phyloP scores from a whole-genome alignment of 2,888 invertebrate genomes.

The Heliconius charithonia region DNA sequence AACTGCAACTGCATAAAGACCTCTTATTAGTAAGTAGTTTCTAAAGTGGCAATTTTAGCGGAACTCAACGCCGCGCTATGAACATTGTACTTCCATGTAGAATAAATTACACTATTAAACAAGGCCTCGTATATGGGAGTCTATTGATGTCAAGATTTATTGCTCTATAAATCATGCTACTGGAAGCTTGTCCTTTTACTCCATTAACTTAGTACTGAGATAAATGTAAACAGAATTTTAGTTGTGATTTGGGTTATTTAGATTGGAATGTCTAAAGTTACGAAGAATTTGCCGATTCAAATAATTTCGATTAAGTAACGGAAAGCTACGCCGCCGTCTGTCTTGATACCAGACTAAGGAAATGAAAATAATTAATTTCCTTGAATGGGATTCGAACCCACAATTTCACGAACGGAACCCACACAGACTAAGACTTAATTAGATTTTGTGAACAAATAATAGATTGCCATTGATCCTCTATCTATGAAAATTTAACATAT shows the following conservation, averaged over 20 bases:
- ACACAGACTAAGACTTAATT: too few relatives aligned
- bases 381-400: too few relatives aligned
- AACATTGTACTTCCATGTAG: neutral
- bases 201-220: constrained; percentile 1
- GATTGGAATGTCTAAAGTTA: neutral
- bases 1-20: neutral
- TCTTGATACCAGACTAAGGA: too few relatives aligned
- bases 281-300: neutral
- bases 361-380: too few relatives aligned
- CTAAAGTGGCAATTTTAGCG: neutral
- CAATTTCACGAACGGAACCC: too few relatives aligned
- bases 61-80: neutral
- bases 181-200: neutral
- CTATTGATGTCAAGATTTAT: neutral
- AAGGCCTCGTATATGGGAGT: neutral
- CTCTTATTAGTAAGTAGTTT: neutral
- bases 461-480: too few relatives aligned
- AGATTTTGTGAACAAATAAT: too few relatives aligned
- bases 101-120: neutral
- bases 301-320: too few relatives aligned
- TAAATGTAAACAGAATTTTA: constrained; percentile 2
- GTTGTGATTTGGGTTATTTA: neutral
- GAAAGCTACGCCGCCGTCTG: too few relatives aligned
- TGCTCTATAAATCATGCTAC: neutral
- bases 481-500: too few relatives aligned